phyloP scores from a whole-genome alignment of 2,888 invertebrate genomes.

The Pimpla rufipes region DNA sequence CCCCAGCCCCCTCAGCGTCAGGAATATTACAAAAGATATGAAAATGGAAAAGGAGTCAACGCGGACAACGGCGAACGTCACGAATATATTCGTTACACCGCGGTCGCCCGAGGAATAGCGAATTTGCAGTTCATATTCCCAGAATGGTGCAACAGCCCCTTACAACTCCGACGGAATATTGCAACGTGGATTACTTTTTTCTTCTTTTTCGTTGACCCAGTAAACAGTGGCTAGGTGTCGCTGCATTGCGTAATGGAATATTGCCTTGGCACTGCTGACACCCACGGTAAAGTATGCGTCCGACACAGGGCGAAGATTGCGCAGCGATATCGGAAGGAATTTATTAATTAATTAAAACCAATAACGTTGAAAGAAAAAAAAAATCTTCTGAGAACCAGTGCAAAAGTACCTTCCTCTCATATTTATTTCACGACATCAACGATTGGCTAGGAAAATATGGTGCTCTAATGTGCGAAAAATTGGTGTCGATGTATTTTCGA shows the following conservation, averaged over 20 bases:
- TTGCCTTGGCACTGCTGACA: neutral
- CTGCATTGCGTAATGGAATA: constrained; percentile 15
- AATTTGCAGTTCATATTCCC: constrained; percentile 8
- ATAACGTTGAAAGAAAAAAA: neutral
- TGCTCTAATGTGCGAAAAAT: neutral
- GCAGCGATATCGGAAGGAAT: neutral
- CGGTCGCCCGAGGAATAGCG: constrained; percentile 9
- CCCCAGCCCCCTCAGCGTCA: constrained; percentile 3
- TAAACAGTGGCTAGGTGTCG: neutral
- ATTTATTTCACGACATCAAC: neutral
- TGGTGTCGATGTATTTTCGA: neutral
- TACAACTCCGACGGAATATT: neutral
- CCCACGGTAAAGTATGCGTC: neutral
- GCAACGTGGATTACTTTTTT: constrained; percentile 1
- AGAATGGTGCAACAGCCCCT: neutral
- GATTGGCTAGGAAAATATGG: neutral
- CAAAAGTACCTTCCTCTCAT: no score
- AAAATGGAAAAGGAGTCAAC: constrained; percentile 24
- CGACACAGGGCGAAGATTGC: neutral
- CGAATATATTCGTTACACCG: constrained; percentile 19
- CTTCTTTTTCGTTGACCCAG: constrained; percentile 9
- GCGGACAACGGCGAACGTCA: neutral
- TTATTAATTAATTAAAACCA: neutral
- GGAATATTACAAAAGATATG: constrained; percentile 45
- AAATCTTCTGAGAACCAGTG: neutral